Evolutionary conservation across 2,888 invertebrate genomes (phyloP).

Genomic region (Sepioteuthis lessoniana): DNA sequence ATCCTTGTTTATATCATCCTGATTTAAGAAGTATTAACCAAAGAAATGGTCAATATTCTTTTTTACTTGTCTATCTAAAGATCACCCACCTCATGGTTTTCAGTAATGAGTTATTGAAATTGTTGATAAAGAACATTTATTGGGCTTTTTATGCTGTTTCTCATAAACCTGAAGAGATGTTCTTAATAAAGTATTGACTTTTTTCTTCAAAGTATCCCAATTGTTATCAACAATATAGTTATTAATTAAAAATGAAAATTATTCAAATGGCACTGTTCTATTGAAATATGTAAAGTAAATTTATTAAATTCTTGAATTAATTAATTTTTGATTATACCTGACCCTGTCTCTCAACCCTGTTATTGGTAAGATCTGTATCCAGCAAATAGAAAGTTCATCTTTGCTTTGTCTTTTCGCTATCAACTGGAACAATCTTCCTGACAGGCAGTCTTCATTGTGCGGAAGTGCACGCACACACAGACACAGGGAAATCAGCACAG

Average conservation of each 20-base stretch:
- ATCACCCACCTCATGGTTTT: too few relatives aligned
- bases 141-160: too few relatives aligned
- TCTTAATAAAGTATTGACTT: not conserved
- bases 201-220: too few relatives aligned
- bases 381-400: not conserved
- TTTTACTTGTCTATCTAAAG: too few relatives aligned
- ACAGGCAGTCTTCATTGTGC: not conserved
- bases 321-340: not conserved
- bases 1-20: not conserved
- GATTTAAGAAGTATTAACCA: too few relatives aligned
- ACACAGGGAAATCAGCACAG: not conserved
- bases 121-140: too few relatives aligned
- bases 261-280: not conserved
- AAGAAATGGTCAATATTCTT: too few relatives aligned
- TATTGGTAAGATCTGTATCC: not conserved
- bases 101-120: too few relatives aligned
- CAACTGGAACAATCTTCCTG: not conserved
- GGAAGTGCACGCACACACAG: not conserved
- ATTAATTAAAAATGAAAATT: too few relatives aligned
- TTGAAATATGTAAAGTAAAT: not conserved
- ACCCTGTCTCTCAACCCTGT: not conserved
- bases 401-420: not conserved
- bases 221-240: too few relatives aligned
- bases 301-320: not conserved
- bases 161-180: not conserved